Evolutionary conservation across 1,140 invertebrate species (phyloP).

Genomic region (Neocloeon triangulifer): DNA sequence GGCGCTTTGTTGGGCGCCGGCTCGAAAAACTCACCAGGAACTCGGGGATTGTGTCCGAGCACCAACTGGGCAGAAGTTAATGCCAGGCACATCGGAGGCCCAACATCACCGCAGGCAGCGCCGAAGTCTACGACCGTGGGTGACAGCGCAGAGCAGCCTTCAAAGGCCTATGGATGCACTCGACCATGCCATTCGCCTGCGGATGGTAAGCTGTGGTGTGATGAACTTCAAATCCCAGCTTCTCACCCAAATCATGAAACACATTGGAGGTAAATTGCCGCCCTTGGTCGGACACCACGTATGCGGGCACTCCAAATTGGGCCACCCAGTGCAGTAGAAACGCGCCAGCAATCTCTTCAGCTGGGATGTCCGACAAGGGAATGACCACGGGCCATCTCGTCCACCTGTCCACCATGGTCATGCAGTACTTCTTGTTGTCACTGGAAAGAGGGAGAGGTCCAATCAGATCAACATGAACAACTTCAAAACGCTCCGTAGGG

Average conservation of each 20-base stretch:
- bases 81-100: conserved; percentile 9
- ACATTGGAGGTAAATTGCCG: too few relatives aligned
- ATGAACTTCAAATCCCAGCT: too few relatives aligned
- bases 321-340: conserved; percentile 14
- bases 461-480: conserved; percentile 15
- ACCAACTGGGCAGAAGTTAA: conserved; percentile 12
- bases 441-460: conserved; percentile 11
- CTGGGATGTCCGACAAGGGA: conserved; percentile 12
- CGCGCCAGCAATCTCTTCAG: conserved; percentile 12
- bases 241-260: too few relatives aligned
- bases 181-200: conserved; percentile 17
- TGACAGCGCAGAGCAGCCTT: conserved; percentile 13
- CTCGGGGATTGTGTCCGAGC: conserved; percentile 9
- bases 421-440: conserved; percentile 11
- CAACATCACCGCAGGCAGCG: conserved; percentile 9
- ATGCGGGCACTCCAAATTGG: conserved; percentile 14
- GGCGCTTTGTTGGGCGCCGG: too few relatives aligned
- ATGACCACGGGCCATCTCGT: conserved; percentile 15
- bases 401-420: conserved; percentile 14
- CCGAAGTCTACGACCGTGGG: too few relatives aligned
- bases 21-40: conserved; percentile 13
- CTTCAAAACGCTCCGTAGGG: conserved; percentile 11
- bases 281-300: background rate
- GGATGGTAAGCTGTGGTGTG: conserved; percentile 18
- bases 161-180: conserved; percentile 17